Conservation (phyloP, 2,888 invertebrate species). For the Eupeodes luniger region DNA sequence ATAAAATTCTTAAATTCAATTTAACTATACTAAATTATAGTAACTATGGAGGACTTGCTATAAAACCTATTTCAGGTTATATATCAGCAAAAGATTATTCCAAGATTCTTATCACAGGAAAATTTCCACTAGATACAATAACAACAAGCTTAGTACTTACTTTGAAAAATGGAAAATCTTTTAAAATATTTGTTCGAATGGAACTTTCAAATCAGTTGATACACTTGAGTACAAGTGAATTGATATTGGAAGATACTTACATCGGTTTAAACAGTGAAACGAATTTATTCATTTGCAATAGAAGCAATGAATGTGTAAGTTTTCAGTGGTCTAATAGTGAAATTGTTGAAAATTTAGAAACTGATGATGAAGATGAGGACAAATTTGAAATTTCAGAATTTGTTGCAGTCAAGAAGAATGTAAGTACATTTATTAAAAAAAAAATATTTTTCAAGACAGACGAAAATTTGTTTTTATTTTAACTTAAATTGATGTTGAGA, state of each 20-base stretch:
- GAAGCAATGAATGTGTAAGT: slow-evolving; percentile 34
- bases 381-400: slow-evolving; percentile 35
- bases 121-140: slow-evolving; percentile 7
- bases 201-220: slow-evolving; percentile 36
- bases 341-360: background rate
- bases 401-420: slow-evolving; percentile 37
- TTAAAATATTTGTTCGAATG: slow-evolving; percentile 36
- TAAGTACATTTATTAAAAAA: background rate
- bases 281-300: slow-evolving; percentile 51
- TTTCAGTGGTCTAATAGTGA: slow-evolving; percentile 39
- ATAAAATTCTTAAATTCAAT: background rate
- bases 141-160: slow-evolving; percentile 18
- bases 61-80: background rate
- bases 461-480: no score
- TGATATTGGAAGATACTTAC: slow-evolving; percentile 51
- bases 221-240: slow-evolving; percentile 30
- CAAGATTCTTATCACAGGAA: slow-evolving; percentile 43
- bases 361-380: slow-evolving; percentile 16
- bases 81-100: slow-evolving; percentile 22
- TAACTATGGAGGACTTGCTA: background rate
- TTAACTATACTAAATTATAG: background rate
- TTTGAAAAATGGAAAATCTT: slow-evolving; percentile 35
- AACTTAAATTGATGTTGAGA: no score
- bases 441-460: no score
- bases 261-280: slow-evolving; percentile 30